Conservation (phyloP, 2,113 vertebrate genomes). For the Manacus vitellinus region DNA sequence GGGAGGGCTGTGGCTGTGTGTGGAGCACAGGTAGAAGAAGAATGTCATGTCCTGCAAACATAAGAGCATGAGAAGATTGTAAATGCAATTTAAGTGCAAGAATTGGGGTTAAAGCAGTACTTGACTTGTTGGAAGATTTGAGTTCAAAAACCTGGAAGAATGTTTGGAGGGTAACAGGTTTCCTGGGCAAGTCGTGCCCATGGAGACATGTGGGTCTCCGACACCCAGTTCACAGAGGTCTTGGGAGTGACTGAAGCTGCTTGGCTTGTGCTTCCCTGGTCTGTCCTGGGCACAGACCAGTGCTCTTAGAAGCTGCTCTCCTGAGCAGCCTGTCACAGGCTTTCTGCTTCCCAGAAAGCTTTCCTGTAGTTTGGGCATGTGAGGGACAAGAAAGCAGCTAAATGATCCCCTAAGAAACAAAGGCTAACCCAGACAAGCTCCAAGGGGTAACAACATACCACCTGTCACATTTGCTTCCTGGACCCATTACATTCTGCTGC, state of each 20-base stretch:
- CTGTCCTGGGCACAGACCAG: background rate
- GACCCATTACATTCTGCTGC: background rate
- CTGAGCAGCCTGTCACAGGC: background rate
- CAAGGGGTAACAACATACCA: background rate
- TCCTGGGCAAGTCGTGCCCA: background rate
- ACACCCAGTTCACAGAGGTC: background rate
- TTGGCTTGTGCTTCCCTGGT: background rate
- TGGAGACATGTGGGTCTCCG: background rate
- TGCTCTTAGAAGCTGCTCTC: background rate
- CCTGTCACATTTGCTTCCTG: background rate
- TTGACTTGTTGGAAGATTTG: background rate
- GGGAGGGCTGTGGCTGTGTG: background rate
- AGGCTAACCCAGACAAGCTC: background rate
- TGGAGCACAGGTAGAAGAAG: background rate
- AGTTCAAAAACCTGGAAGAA: background rate
- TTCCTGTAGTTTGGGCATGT: background rate
- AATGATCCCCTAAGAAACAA: background rate
- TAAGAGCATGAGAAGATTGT: background rate
- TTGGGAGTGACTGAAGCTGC: background rate
- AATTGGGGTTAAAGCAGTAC: background rate
- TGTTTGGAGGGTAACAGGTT: background rate
- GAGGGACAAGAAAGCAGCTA: background rate
- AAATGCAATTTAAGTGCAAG: background rate
- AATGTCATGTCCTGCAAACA: background rate
- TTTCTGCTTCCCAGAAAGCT: background rate